These are phyloP conservation scores for Neotragus pygmaeus DNA, from an alignment of 2,113 vertebrate species.

Conservation along the genomic window DNA sequence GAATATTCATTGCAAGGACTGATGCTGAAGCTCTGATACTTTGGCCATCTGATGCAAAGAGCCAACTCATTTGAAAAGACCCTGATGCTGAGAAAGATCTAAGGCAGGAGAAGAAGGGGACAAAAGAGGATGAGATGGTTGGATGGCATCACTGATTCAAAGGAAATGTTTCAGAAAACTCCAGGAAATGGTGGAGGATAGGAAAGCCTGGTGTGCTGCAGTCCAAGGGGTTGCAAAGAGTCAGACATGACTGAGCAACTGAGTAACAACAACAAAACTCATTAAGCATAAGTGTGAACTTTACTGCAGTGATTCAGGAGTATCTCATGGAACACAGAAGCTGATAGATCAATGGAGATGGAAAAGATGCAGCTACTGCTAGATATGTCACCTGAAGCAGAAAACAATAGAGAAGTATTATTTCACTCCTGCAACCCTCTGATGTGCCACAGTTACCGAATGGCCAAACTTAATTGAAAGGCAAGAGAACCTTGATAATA, in stretches of 20 bases:
- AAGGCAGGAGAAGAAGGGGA: neutral
- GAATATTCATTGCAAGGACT: neutral
- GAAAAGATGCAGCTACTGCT: neutral
- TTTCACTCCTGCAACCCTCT: neutral
- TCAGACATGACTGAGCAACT: neutral
- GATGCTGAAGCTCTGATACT: neutral
- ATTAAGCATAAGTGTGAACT: neutral
- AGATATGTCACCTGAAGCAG: neutral
- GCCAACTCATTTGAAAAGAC: neutral
- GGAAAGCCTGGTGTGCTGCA: neutral
- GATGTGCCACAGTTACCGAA: neutral
- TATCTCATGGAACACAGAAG: neutral
- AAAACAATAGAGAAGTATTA: neutral
- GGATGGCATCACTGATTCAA: neutral
- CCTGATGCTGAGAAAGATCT: neutral
- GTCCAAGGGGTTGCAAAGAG: neutral
- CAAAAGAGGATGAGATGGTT: neutral
- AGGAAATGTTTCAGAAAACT: neutral
- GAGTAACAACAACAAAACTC: neutral
- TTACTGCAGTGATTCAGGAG: neutral
- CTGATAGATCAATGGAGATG: neutral
- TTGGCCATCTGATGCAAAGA: neutral
- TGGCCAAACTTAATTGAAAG: neutral
- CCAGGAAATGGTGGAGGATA: neutral
- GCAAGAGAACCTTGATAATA: neutral